Percentiles rank a stretch among this genome's conserved stretches.
Conservation (phyloP, 2,113 vertebrate genomes). For the Bos javanicus region DNA sequence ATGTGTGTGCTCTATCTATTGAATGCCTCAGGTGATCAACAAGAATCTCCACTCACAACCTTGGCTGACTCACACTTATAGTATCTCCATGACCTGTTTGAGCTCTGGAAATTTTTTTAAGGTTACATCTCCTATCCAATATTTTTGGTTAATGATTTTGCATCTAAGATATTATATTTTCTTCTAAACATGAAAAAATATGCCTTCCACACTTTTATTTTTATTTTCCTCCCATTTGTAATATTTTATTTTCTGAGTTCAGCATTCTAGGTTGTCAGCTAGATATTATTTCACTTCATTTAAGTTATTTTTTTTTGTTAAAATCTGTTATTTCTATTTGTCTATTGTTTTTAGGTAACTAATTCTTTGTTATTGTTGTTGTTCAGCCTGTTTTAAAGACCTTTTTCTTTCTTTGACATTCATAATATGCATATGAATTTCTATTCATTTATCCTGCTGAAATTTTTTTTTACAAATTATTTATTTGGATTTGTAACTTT, state of each 20-base stretch:
- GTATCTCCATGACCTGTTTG: neutral
- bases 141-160: neutral
- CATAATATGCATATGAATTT: neutral
- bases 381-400: neutral
- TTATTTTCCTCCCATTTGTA: neutral
- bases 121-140: neutral
- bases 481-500: neutral
- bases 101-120: neutral
- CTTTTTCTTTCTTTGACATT: neutral
- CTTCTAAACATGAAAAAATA: neutral
- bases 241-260: neutral
- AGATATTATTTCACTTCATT: neutral
- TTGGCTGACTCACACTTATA: neutral
- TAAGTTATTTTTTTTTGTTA: neutral
- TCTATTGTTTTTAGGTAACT: neutral
- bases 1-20: neutral
- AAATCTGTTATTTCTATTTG: neutral
- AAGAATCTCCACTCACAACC: neutral
- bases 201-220: neutral
- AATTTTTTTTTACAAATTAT: neutral
- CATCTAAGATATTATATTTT: neutral
- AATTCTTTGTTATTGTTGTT: neutral
- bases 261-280: neutral
- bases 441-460: neutral
- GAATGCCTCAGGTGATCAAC: neutral